Percentiles rank a stretch among this genome's conserved stretches.
Evolutionary conservation across 1,140 invertebrate genomes (phyloP).

Genomic region (Neodiprion fabricii): DNA sequence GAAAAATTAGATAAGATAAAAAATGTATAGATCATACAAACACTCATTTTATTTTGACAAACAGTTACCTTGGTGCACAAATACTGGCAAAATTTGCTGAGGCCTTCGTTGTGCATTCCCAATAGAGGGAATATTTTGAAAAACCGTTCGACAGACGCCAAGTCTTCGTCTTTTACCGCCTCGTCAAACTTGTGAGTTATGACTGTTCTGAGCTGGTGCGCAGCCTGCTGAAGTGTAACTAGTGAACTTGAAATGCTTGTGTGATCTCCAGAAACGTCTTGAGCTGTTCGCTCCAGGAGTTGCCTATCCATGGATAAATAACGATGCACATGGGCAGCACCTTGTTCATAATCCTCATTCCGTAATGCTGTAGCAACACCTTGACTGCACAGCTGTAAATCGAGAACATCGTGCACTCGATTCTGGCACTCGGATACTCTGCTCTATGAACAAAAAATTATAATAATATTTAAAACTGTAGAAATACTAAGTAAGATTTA

Average conservation of each 20-base stretch:
- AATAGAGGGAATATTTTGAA: slow-evolving; percentile 98
- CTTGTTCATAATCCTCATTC: slow-evolving; percentile 92
- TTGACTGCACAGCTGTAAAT: slow-evolving; percentile 94
- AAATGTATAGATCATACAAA: neutral
- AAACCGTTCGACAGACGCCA: slow-evolving; percentile 91
- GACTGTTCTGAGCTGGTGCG: slow-evolving; percentile 73
- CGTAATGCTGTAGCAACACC: slow-evolving; percentile 91
- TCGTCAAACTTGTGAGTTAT: slow-evolving; percentile 89
- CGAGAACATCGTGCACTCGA: slow-evolving; percentile 94
- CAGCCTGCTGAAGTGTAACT: slow-evolving; percentile 85
- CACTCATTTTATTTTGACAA: neutral
- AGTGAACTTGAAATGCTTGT: slow-evolving; percentile 79
- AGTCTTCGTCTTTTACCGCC: slow-evolving; percentile 87
- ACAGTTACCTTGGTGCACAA: slow-evolving; percentile 78
- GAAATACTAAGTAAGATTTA: no score
- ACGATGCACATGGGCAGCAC: slow-evolving; percentile 92
- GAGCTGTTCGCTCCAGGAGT: slow-evolving; percentile 79
- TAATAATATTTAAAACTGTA: slow-evolving; percentile 10
- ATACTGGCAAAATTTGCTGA: slow-evolving; percentile 91
- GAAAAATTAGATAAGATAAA: neutral
- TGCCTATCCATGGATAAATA: slow-evolving; percentile 96
- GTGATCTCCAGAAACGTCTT: slow-evolving; percentile 75
- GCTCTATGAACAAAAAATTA: slow-evolving; percentile 66
- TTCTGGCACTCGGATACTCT: slow-evolving; percentile 94
- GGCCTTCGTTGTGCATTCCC: slow-evolving; percentile 89